Evolutionary conservation across 2,888 invertebrate genomes (phyloP).

Genomic region (Coelinius sp.): DNA sequence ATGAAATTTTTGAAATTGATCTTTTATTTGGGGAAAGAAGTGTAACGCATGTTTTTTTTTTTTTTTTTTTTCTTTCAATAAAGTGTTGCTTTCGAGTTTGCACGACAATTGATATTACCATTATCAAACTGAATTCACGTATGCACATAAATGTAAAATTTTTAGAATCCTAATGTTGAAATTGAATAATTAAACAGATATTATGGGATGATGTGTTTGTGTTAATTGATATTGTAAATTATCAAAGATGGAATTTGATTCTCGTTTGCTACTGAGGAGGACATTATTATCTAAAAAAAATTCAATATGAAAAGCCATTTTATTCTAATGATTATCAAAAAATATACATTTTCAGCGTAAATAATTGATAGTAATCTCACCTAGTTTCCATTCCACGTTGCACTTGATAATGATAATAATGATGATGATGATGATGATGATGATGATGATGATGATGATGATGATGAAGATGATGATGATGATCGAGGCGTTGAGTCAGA

Average conservation of each 20-base stretch:
- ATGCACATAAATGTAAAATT: not conserved
- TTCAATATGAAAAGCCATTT: too few species aligned
- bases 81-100: not conserved
- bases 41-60: slow-evolving; percentile 1
- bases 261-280: too few species aligned
- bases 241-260: too few species aligned
- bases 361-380: slow-evolving; percentile 48
- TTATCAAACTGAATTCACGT: not conserved
- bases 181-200: not conserved
- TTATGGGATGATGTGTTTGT: not conserved
- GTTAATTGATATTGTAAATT: not conserved
- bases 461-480: slow-evolving; percentile 22
- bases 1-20: not conserved
- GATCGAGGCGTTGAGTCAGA: slow-evolving; percentile 32
- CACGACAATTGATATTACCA: slow-evolving; percentile 1
- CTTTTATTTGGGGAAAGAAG: slow-evolving; percentile 6
- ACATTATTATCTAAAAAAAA: too few species aligned
- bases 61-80: too few species aligned
- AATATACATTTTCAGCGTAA: not conserved
- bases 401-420: slow-evolving; percentile 43
- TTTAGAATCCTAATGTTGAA: not conserved
- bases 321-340: not conserved
- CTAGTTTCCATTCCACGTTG: slow-evolving; percentile 64
- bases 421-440: too few species aligned
- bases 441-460: too few species aligned